Conservation (phyloP, 2,113 vertebrate species). For the Cheirogaleus medius region DNA sequence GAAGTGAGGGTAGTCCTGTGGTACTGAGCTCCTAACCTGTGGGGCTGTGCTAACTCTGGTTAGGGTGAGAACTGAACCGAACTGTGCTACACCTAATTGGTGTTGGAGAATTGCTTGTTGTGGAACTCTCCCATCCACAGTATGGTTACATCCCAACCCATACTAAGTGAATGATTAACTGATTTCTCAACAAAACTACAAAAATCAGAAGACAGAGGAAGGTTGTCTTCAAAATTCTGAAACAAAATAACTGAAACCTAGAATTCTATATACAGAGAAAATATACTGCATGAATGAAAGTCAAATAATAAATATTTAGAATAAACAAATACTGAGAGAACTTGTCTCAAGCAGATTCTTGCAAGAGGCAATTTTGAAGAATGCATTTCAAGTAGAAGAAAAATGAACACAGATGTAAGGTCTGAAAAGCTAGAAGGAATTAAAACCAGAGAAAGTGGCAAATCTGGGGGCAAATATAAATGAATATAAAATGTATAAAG, state of each 20-base stretch:
- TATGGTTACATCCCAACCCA: background rate
- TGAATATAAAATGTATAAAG: background rate
- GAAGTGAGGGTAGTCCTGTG: background rate
- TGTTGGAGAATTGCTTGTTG: background rate
- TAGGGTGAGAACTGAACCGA: background rate
- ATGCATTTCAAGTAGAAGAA: background rate
- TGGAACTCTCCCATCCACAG: background rate
- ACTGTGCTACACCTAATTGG: background rate
- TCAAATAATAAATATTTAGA: background rate
- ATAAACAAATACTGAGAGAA: background rate
- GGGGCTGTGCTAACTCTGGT: background rate
- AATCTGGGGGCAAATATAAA: background rate
- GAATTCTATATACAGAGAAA: background rate
- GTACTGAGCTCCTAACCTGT: background rate
- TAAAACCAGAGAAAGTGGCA: background rate
- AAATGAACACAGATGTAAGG: background rate
- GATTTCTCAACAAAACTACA: background rate
- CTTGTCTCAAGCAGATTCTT: background rate
- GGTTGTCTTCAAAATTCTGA: background rate
- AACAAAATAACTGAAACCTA: background rate
- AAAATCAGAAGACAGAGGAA: background rate
- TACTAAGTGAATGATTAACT: background rate
- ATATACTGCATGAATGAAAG: background rate
- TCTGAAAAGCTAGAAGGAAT: background rate
- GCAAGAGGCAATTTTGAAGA: background rate